phyloP scores from a whole-genome alignment of 2,797 vertebrate genomes.

The Danio jaintianensis region DNA sequence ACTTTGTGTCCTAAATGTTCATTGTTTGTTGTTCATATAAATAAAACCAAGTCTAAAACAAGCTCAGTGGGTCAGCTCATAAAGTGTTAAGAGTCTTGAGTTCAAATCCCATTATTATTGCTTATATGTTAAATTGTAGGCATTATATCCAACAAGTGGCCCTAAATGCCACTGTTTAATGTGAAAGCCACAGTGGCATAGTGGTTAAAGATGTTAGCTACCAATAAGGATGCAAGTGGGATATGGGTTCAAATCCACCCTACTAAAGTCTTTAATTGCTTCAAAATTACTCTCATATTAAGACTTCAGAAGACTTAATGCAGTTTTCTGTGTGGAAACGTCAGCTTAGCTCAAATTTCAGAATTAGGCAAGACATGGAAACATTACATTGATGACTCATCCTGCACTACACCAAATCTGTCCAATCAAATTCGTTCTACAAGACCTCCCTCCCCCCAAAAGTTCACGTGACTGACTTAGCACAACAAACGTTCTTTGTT shows the following conservation, averaged over 20 bases:
- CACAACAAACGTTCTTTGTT: constrained; percentile 74
- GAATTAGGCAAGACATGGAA: constrained; percentile 94
- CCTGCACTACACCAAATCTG: constrained; percentile 75
- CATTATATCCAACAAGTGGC: neutral
- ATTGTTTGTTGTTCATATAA: no score
- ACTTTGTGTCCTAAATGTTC: no score
- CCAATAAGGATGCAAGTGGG: no score
- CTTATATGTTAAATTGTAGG: neutral
- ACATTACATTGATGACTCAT: constrained; percentile 84
- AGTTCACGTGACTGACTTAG: no score
- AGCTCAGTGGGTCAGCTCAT: neutral
- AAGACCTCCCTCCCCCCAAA: neutral
- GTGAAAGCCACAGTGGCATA: neutral
- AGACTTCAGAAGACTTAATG: neutral
- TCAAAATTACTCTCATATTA: no score
- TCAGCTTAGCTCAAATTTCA: constrained; percentile 91
- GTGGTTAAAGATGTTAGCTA: no score
- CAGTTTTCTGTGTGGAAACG: neutral
- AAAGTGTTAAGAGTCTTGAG: neutral
- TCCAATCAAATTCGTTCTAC: neutral
- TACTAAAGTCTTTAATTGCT: no score
- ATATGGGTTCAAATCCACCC: no score
- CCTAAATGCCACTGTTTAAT: neutral
- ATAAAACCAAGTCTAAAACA: neutral
- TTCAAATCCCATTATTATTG: neutral